Evolutionary conservation across 2,888 invertebrate species (phyloP).

Genomic region (Eumacrocentrus americanus): DNA sequence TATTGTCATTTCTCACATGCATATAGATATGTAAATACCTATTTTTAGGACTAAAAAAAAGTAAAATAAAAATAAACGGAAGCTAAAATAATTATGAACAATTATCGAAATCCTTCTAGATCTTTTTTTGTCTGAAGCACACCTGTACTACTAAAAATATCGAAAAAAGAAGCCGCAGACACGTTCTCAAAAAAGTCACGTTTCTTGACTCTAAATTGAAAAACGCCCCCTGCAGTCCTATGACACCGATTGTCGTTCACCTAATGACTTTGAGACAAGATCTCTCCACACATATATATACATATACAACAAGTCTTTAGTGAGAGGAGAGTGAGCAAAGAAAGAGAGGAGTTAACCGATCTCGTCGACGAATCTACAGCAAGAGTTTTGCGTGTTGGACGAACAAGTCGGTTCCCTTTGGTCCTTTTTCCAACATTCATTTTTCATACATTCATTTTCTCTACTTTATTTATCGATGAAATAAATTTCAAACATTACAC

Average conservation of each 20-base stretch:
- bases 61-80: not conserved
- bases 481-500: slow-evolving; percentile 10
- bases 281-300: slow-evolving; percentile 34
- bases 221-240: slow-evolving; percentile 35
- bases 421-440: slow-evolving; percentile 19
- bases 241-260: slow-evolving; percentile 51
- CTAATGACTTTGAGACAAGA: slow-evolving; percentile 57
- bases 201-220: slow-evolving; percentile 16
- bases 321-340: too few species aligned
- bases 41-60: not conserved
- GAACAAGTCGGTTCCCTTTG: slow-evolving; percentile 33
- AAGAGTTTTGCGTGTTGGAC: slow-evolving; percentile 44
- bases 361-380: slow-evolving; percentile 42
- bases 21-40: not conserved
- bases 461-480: slow-evolving; percentile 5
- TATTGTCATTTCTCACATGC: not conserved
- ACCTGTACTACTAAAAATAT: not conserved
- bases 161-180: not conserved
- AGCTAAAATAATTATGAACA: not conserved
- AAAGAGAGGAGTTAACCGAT: too few species aligned
- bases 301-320: slow-evolving; percentile 6
- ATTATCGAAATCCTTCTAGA: not conserved
- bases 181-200: not conserved
- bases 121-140: not conserved
- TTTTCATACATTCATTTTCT: slow-evolving; percentile 9